Evolutionary conservation across 1,140 invertebrate species (phyloP).

Genomic region (Heliconius himera): DNA sequence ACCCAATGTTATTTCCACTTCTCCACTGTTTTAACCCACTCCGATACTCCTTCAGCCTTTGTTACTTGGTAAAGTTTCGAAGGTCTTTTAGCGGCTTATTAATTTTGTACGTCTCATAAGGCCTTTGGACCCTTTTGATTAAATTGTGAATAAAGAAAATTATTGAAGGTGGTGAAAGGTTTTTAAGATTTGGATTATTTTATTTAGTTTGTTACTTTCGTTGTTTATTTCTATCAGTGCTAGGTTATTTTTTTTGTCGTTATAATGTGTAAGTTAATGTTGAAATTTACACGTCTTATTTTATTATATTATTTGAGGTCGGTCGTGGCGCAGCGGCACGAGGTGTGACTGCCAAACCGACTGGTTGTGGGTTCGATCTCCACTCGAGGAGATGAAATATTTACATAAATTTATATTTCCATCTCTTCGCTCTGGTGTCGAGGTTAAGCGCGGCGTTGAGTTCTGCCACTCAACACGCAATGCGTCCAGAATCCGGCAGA

Average conservation of each 20-base stretch:
- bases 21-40: slow-evolving; percentile 32
- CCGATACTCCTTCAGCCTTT: slow-evolving; percentile 25
- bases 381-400: fast-evolving
- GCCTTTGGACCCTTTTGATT: slow-evolving; percentile 14
- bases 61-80: slow-evolving; percentile 25
- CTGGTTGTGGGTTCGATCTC: no score
- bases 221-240: neutral
- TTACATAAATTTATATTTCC: no score
- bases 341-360: no score
- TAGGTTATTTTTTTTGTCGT: neutral
- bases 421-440: no score
- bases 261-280: neutral
- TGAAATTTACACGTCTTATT: no score
- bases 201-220: slow-evolving; percentile 19
- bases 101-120: slow-evolving; percentile 30
- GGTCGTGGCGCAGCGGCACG: no score
- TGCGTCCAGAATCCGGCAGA: no score
- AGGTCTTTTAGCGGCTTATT: slow-evolving; percentile 33
- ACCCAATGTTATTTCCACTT: slow-evolving; percentile 45
- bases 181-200: slow-evolving; percentile 7
- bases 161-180: slow-evolving; percentile 16
- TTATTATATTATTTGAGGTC: no score
- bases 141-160: slow-evolving; percentile 22
- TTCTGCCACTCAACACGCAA: no score
- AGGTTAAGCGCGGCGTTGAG: no score